A percentile compares a stretch with the other conserved stretches of the same genome.
Conservation (phyloP, 2,113 vertebrate species). For the Pogona vitticeps region DNA sequence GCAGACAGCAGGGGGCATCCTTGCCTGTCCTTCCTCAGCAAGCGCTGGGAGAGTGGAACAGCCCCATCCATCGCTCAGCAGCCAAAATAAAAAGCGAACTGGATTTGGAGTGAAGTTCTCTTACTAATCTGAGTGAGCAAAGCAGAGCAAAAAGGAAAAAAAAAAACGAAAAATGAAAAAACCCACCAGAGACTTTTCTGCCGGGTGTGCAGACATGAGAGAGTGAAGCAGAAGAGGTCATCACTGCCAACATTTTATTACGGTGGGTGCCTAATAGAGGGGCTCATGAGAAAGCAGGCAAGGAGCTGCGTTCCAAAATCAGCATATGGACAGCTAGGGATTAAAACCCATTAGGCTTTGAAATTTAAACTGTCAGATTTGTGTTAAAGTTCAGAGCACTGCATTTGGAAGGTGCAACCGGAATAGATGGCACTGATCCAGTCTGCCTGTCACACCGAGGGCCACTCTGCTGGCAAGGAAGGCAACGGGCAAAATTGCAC, state of each 20-base stretch:
- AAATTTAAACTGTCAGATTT: background rate
- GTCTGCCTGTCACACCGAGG: no score
- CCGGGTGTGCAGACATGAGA: no score
- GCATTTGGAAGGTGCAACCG: background rate
- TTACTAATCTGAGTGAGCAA: fast-evolving
- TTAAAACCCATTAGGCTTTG: no score
- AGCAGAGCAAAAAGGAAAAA: background rate
- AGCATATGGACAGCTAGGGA: background rate
- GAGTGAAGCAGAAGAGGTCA: no score
- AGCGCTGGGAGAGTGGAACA: background rate
- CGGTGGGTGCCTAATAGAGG: background rate
- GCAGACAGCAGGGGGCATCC: slow-evolving; percentile 56
- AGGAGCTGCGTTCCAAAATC: background rate
- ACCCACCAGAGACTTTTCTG: no score
- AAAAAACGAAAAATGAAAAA: no score
- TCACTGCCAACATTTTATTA: no score
- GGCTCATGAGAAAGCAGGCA: background rate
- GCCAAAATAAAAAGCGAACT: background rate
- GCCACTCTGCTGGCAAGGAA: no score
- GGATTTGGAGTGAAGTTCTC: background rate
- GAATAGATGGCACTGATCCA: no score
- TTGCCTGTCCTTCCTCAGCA: slow-evolving; percentile 10
- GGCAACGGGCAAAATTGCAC: no score
- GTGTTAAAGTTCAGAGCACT: background rate
- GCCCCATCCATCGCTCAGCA: background rate